Base-by-base conservation (phyloP, 2,797 vertebrate species). In the Nannoperca australis region DNA sequence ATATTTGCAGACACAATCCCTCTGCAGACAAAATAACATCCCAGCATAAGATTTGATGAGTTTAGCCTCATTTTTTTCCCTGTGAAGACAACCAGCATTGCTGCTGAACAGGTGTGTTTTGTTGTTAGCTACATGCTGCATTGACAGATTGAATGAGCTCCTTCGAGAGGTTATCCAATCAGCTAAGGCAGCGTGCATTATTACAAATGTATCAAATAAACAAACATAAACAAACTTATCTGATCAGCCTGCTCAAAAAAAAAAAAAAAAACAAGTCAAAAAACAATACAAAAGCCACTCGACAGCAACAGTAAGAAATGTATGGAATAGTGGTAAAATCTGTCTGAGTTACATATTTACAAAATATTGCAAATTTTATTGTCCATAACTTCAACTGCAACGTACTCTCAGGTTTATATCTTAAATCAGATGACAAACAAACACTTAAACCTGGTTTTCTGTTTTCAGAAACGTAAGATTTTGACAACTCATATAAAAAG, bases 141-240 rank as follows among this genome's bases (percentile, higher is more conserved):
- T 75, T 84, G 75, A 82, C 87, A 79, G 79, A 83, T 84, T 89
- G 78, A 87, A 84, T 76, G 69, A 86, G 73, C 62, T 88, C 83
- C 45, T 61, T 27, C 36, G 20, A 82, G 79, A 88, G 73, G 73
- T 85, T 79, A 88, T 76, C 72, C 85, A 88, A 94, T 94, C 95
- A 93, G 94, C 94, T 94, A 96, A 96, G 96, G 95, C 95, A 96
- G 94, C 94, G 92, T 91, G 95, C 93, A 95, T 73, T 71, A 80
- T 88, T 91, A 94, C 59, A 65, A 92, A 94, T 79, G 76, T 62
- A 71, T 77, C 73, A 89, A 94, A 85, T 84, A 87, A 96, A 27
- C 24, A 27, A 27, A 27, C 24, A 27, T 27, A 27, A 92, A 92
- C 89, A 95, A 95, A 95, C 86, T 4, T 81, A 91, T 94, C 89